phyloP scores from a whole-genome alignment of 2,797 vertebrate genomes.

The Sphenopsis melanotis region DNA sequence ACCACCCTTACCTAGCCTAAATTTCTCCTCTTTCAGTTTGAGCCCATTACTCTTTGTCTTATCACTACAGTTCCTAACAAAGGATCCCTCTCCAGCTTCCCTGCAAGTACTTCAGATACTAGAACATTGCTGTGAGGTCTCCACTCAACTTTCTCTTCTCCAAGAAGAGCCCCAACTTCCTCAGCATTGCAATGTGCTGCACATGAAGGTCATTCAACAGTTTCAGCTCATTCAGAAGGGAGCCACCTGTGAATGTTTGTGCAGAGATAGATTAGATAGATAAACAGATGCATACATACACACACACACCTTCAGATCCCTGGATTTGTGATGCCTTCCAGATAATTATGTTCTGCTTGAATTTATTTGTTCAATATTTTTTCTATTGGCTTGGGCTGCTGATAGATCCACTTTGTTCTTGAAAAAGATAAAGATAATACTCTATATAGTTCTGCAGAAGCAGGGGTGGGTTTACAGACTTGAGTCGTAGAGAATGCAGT shows the following conservation, averaged over 20 bases:
- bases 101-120: neutral
- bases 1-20: neutral
- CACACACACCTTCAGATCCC: neutral
- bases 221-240: neutral
- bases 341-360: neutral
- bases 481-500: neutral
- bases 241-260: neutral
- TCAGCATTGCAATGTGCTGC: neutral
- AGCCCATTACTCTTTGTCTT: neutral
- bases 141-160: neutral
- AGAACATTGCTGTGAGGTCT: neutral
- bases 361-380: neutral
- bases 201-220: neutral
- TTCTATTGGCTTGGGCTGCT: neutral
- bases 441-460: neutral
- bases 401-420: neutral
- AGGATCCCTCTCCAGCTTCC: neutral
- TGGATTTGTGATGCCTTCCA: neutral
- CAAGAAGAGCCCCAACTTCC: neutral
- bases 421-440: neutral
- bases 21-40: neutral
- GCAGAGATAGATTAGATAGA: neutral
- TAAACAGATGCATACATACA: fast-evolving
- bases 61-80: neutral
- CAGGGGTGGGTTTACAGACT: neutral